Percentiles rank a stretch among this genome's conserved stretches.
Conservation (phyloP, 2,797 vertebrate genomes). For the Pachyuromys duprasi region DNA sequence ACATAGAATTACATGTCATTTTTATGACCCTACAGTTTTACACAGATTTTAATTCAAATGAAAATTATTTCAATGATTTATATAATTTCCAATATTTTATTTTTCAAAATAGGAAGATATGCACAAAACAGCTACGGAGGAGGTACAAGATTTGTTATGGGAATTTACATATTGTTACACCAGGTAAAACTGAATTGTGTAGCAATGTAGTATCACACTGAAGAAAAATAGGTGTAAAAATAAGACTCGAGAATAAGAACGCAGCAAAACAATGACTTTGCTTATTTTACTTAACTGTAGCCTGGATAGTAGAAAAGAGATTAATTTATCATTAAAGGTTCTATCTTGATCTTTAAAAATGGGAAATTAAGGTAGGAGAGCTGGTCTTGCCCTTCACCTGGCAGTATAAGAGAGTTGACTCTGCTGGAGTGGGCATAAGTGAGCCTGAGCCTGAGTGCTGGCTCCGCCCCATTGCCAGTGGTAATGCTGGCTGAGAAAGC, state of each 20-base stretch:
- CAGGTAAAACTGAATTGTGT: background rate
- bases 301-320: background rate
- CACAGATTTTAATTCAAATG: background rate
- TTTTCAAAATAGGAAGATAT: background rate
- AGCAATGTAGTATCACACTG: accelerated
- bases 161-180: background rate
- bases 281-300: background rate
- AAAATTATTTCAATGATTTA: background rate
- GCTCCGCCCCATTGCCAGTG: no score
- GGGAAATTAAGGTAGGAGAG: background rate
- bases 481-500: no score
- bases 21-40: background rate
- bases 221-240: background rate
- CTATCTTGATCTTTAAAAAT: background rate
- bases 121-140: background rate
- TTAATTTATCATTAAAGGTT: background rate
- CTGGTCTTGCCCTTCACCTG: no score
- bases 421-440: no score
- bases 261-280: background rate
- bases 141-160: background rate
- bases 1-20: background rate
- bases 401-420: no score
- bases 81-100: background rate
- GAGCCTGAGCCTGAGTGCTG: no score
- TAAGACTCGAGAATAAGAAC: background rate